These are phyloP conservation scores for Eidolon helvum DNA, from an alignment of 2,113 vertebrate species.

Conservation along the genomic window DNA sequence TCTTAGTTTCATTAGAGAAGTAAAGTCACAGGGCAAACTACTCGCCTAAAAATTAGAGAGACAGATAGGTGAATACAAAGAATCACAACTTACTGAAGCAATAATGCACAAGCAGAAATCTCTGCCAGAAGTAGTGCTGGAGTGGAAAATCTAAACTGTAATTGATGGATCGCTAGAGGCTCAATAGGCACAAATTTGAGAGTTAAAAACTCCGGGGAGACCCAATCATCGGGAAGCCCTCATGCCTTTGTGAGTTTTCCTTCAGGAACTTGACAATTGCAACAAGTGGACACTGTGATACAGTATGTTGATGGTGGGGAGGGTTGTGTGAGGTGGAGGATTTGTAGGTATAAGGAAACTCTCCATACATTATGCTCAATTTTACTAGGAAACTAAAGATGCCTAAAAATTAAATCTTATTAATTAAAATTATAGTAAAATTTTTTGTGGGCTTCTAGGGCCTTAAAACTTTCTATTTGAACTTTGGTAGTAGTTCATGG, in stretches of 20 bases:
- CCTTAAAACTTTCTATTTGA: neutral
- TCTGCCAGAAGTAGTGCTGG: neutral
- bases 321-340: neutral
- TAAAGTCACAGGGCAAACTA: neutral
- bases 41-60: neutral
- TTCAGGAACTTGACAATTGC: neutral
- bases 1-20: neutral
- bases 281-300: neutral
- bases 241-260: neutral
- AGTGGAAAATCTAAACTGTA: neutral
- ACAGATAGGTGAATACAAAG: neutral
- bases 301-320: neutral
- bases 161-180: no score
- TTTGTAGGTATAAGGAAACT: neutral
- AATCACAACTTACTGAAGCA: neutral
- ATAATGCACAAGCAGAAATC: neutral
- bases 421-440: neutral
- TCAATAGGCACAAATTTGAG: neutral
- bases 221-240: accelerated
- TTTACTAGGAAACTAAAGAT: neutral
- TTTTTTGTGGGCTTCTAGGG: neutral
- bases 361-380: neutral
- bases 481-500: neutral
- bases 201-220: neutral
- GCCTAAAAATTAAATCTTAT: neutral